These are phyloP conservation scores for Noctua janthina DNA, from an alignment of 2,888 invertebrate genomes.

Conservation along the genomic window DNA sequence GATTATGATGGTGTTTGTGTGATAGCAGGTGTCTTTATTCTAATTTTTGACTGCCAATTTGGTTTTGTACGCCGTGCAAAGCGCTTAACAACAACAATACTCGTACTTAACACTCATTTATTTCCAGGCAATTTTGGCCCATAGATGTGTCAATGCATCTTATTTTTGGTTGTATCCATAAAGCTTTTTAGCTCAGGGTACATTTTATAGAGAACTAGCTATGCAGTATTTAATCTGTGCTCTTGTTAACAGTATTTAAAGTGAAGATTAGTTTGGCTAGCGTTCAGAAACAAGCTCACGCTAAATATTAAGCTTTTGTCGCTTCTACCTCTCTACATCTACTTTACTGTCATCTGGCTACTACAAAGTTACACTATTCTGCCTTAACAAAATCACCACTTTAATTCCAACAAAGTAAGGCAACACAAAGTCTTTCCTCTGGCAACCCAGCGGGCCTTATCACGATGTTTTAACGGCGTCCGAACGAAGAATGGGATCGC, in stretches of 20 bases:
- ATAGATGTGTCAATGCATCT: no score
- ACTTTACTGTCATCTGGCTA: not conserved
- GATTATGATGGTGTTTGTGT: not conserved
- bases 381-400: conserved; percentile 10
- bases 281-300: not conserved
- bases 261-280: not conserved
- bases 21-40: not conserved
- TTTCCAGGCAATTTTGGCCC: no score
- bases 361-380: not conserved
- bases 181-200: not conserved
- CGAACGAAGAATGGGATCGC: conserved; percentile 67
- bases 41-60: not conserved
- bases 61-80: not conserved
- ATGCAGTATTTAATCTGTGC: not conserved
- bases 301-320: no score
- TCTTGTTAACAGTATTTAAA: not conserved
- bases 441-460: conserved; percentile 62
- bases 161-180: not conserved
- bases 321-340: not conserved
- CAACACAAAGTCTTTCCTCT: conserved; percentile 18
- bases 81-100: no score
- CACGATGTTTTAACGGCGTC: conserved; percentile 67
- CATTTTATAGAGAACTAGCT: not conserved
- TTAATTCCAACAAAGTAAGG: conserved; percentile 37
- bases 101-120: no score